Conservation (phyloP, 2,113 vertebrate genomes). For the Laticauda laticaudata region DNA sequence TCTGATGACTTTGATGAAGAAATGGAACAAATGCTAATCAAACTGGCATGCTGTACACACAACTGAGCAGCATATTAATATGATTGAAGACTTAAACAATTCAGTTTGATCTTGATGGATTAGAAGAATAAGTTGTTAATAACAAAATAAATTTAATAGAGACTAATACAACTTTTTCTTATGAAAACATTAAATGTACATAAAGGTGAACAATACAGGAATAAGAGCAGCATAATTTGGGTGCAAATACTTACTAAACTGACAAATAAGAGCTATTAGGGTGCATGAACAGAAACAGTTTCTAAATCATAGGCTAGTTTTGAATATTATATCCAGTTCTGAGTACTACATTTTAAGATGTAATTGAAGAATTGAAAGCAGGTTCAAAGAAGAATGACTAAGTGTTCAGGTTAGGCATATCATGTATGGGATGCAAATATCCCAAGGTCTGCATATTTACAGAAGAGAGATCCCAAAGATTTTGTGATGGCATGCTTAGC, state of each 20-base stretch:
- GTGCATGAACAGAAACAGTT: background rate
- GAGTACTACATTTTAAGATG: background rate
- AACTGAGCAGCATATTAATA: background rate
- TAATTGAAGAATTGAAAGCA: background rate
- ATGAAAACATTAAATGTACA: background rate
- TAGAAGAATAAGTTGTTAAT: background rate
- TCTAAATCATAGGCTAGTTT: background rate
- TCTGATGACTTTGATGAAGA: background rate
- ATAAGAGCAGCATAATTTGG: background rate
- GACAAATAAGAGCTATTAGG: background rate
- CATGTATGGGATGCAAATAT: background rate
- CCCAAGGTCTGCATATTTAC: background rate
- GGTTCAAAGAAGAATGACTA: background rate
- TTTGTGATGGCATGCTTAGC: background rate
- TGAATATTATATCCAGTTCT: background rate
- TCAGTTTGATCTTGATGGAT: background rate
- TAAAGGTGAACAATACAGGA: background rate
- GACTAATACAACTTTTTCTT: background rate
- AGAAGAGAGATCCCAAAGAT: background rate
- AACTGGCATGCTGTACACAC: background rate
- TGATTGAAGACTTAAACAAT: background rate
- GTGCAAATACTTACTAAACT: background rate
- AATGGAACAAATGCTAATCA: background rate
- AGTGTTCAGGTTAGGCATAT: background rate
- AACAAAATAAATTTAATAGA: background rate